Base-by-base conservation (phyloP, 2,113 vertebrate species). In the Atlantisia rogersi region DNA sequence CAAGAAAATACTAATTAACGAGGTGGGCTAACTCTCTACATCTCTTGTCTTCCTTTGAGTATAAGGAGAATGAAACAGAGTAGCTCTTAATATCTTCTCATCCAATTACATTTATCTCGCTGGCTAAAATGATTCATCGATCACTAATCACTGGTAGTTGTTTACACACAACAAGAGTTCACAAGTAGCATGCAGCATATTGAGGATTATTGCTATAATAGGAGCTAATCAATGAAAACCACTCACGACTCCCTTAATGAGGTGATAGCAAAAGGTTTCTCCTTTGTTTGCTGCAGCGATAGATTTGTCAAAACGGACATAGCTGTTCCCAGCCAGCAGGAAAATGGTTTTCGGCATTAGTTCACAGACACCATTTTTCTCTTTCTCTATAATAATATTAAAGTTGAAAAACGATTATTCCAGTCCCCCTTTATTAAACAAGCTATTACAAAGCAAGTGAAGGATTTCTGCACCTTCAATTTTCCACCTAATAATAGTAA, bases 171-270 rank as follows among this genome's bases (percentile, higher is more conserved):
- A 81, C 93, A 87, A 46, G 84, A 70, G 92, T 93, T 95, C 70
- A 32, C 75, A 55, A 84, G 85, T 92, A 94, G 93, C 86, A 70
- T 84, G 93, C 79, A 95, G 90, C 91, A 86, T 95, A 93, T 95
- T 82, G 95, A 96, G 78, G 94, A 96, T 97, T 97, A 96, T 95
- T 92, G 80, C 88, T 95, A 60, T 97, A 86, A 94, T 94, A 96
- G 97, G 96, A 97, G 96, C 86, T 94, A 97, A 98, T 98, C 98
- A 90, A 98, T 98, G 96, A 67, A 84, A 97, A 94, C 83, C 75
- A 68, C 91, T 96, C 92, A 65, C 91, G 91, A 97, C 78, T 96
- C 85, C 95, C 90, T 95, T 97, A 96, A 95, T 85, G 85, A 97
- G 96, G 97, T 95, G 95, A 96, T 82, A 85, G 82, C 29, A 52